Percentiles rank a stretch among this genome's conserved stretches.
phyloP scores from a whole-genome alignment of 2,797 vertebrate genomes.

The Melanogrammus aeglefinus region DNA sequence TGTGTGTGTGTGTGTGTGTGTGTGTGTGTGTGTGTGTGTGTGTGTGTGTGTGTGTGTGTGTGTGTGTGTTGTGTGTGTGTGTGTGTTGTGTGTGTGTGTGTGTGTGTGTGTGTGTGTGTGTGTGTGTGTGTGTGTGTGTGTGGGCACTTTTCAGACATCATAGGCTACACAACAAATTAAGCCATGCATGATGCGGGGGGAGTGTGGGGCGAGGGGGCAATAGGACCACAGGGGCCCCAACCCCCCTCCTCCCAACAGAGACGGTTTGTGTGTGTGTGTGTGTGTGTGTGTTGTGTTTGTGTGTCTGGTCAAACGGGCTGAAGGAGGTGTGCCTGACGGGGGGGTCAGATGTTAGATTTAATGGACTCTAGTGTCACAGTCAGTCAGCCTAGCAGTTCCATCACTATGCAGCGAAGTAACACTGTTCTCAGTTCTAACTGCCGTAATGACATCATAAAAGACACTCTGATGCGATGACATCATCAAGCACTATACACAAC shows the following conservation, averaged over 20 bases:
- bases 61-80: conserved; percentile 11
- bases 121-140: conserved; percentile 16
- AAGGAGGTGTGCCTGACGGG: conserved; percentile 48
- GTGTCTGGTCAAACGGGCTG: conserved; percentile 30
- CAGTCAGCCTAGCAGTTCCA: conserved; percentile 58
- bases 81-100: conserved; percentile 15
- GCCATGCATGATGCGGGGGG: background rate
- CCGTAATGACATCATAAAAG: conserved; percentile 58
- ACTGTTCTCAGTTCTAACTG: conserved; percentile 55
- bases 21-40: conserved; percentile 16
- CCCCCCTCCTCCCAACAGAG: background rate
- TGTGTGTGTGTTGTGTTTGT: conserved; percentile 13
- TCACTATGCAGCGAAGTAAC: conserved; percentile 55
- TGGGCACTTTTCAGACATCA: background rate
- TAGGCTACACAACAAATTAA: background rate
- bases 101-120: conserved; percentile 6
- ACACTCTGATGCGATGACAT: conserved; percentile 35
- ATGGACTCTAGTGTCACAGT: conserved; percentile 62
- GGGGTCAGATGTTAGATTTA: conserved; percentile 23
- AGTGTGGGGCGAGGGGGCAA: background rate
- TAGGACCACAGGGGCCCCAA: background rate
- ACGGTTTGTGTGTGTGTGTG: background rate
- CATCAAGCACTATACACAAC: conserved; percentile 17
- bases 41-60: background rate
- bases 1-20: conserved; percentile 18